Percentiles rank a stretch among this genome's conserved stretches.
phyloP scores from a whole-genome alignment of 2,888 invertebrate genomes.

The Zelleria hepariella region DNA sequence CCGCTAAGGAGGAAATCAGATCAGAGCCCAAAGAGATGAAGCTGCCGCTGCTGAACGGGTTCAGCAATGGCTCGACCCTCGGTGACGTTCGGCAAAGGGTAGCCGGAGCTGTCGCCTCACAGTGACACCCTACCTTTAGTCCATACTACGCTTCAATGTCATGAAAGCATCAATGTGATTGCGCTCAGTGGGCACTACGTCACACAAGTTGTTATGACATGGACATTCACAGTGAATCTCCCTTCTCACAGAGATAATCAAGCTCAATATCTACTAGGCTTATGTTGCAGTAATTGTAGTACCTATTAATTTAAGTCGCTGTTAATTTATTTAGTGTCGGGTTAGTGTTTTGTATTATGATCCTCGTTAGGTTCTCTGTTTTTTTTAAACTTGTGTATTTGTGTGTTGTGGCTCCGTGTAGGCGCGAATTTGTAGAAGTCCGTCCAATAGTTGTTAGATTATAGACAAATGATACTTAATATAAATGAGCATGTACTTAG shows the following conservation, averaged over 20 bases:
- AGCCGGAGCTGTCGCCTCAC: conserved; percentile 61
- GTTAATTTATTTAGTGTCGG: conserved; percentile 3
- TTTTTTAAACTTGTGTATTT: neutral
- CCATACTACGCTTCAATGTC: conserved; percentile 13
- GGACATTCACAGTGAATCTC: neutral
- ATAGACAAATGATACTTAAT: neutral
- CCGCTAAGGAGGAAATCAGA: conserved; percentile 24
- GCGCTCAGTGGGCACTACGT: neutral
- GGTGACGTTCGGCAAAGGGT: conserved; percentile 57
- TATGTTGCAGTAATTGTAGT: neutral
- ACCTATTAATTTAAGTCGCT: conserved; percentile 2
- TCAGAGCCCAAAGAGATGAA: conserved; percentile 48
- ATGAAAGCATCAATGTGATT: conserved; percentile 7
- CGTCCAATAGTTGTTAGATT: neutral
- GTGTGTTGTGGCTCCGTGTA: neutral
- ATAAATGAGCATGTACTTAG: neutral
- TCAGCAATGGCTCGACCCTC: conserved; percentile 52
- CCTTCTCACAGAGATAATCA: neutral
- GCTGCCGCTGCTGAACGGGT: conserved; percentile 52
- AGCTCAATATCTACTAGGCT: neutral
- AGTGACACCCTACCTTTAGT: conserved; percentile 27
- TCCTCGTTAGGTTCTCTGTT: neutral
- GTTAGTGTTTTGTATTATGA: neutral
- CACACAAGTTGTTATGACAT: neutral
- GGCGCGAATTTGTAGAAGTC: neutral